phyloP scores from a whole-genome alignment of 2,888 invertebrate species.

The Machimus rusticus region DNA sequence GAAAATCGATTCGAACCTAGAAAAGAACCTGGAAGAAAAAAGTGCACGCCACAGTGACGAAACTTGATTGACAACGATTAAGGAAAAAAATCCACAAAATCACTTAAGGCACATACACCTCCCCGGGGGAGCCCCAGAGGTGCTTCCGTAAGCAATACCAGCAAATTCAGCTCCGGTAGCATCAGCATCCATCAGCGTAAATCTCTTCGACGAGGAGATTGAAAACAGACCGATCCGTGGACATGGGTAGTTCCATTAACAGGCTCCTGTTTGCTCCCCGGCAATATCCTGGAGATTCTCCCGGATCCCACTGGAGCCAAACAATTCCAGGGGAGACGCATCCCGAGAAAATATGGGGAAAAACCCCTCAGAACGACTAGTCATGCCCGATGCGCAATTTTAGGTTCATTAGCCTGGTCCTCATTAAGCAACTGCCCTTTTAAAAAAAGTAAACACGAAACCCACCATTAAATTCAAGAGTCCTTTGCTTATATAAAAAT shows the following conservation, averaged over 20 bases:
- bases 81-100: conserved; percentile 20
- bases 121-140: background rate
- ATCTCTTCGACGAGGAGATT: background rate
- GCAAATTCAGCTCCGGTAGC: background rate
- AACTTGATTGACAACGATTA: conserved; percentile 28
- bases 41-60: conserved; percentile 10
- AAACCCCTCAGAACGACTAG: background rate
- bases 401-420: background rate
- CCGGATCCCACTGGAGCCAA: background rate
- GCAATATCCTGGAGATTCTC: background rate
- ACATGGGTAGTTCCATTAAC: background rate
- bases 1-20: conserved; percentile 20
- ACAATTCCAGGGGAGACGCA: background rate
- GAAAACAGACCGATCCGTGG: background rate
- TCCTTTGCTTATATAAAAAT: background rate
- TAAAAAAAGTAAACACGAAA: conserved; percentile 8
- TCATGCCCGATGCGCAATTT: background rate
- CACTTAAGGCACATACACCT: background rate
- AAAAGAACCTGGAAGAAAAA: background rate
- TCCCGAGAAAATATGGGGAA: background rate
- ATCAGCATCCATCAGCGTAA: background rate
- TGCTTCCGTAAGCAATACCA: background rate
- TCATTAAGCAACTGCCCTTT: background rate
- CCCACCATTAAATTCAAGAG: conserved; percentile 5
- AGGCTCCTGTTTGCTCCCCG: background rate